Conservation (phyloP, 2,797 vertebrate species). For the Enteromius radiatus region DNA sequence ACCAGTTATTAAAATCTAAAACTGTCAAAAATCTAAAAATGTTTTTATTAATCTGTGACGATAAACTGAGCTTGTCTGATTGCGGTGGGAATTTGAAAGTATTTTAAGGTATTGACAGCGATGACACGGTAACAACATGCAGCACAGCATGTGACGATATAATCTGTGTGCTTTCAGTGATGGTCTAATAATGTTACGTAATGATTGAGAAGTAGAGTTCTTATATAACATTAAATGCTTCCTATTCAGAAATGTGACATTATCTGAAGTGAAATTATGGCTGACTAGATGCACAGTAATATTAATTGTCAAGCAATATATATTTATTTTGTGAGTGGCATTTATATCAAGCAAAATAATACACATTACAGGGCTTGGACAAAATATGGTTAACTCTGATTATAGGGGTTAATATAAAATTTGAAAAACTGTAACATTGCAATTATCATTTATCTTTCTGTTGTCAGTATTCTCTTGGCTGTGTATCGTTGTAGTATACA, state of each 20-base stretch:
- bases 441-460: neutral
- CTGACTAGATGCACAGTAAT: neutral
- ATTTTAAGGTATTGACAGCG: neutral
- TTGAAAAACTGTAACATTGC: neutral
- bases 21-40: slow-evolving; percentile 17
- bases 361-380: neutral
- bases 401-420: neutral
- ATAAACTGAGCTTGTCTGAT: neutral
- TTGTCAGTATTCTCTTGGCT: neutral
- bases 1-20: slow-evolving; percentile 42
- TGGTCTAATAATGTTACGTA: neutral
- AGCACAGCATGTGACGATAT: neutral
- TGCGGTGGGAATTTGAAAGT: neutral
- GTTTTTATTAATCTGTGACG: slow-evolving; percentile 29
- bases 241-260: neutral
- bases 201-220: neutral
- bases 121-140: neutral
- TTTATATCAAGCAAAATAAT: neutral
- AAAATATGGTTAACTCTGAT: neutral
- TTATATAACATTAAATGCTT: neutral
- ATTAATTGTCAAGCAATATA: neutral
- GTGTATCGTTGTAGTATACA: neutral
- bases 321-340: too few relatives aligned
- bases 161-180: neutral
- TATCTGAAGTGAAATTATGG: neutral